A percentile compares a stretch with the other conserved stretches of the same genome.
These are phyloP conservation scores for Emmelina monodactyla DNA, from an alignment of 2,888 invertebrate genomes.

Conservation along the genomic window DNA sequence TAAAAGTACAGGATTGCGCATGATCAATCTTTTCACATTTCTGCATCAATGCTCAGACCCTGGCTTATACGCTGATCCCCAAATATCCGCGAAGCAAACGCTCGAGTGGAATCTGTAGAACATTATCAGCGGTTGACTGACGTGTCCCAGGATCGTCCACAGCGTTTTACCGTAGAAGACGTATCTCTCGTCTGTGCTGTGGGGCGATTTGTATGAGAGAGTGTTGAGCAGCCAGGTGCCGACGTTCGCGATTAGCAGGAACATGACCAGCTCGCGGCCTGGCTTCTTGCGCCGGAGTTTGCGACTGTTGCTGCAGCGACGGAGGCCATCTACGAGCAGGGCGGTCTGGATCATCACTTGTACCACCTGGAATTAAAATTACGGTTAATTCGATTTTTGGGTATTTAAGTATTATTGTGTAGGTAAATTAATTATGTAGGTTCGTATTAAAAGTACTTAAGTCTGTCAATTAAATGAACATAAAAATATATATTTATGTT, in stretches of 20 bases:
- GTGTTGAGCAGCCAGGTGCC: conserved; percentile 81
- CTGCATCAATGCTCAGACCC: conserved; percentile 49
- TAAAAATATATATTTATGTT: too few species aligned
- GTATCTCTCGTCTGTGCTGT: conserved; percentile 63
- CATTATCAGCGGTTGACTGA: conserved; percentile 77
- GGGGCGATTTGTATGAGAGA: conserved; percentile 66
- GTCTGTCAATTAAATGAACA: too few species aligned
- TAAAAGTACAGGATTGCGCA: too few species aligned
- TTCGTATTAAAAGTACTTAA: too few species aligned
- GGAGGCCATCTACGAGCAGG: conserved; percentile 74
- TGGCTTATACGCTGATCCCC: conserved; percentile 77
- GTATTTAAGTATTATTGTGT: too few species aligned
- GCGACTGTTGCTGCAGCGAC: conserved; percentile 75
- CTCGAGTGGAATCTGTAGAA: conserved; percentile 82
- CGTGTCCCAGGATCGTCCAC: conserved; percentile 78
- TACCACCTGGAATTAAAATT: conserved; percentile 54
- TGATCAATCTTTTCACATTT: too few species aligned
- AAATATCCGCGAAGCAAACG: conserved; percentile 81
- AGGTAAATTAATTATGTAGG: too few species aligned
- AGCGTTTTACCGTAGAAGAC: conserved; percentile 73
- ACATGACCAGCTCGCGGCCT: conserved; percentile 78
- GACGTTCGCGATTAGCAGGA: conserved; percentile 77
- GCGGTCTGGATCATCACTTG: conserved; percentile 79
- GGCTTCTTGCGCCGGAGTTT: conserved; percentile 72
- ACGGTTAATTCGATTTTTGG: too few species aligned